These are phyloP conservation scores for Aphidoletes aphidimyza DNA, from an alignment of 2,888 invertebrate species.

Conservation along the genomic window DNA sequence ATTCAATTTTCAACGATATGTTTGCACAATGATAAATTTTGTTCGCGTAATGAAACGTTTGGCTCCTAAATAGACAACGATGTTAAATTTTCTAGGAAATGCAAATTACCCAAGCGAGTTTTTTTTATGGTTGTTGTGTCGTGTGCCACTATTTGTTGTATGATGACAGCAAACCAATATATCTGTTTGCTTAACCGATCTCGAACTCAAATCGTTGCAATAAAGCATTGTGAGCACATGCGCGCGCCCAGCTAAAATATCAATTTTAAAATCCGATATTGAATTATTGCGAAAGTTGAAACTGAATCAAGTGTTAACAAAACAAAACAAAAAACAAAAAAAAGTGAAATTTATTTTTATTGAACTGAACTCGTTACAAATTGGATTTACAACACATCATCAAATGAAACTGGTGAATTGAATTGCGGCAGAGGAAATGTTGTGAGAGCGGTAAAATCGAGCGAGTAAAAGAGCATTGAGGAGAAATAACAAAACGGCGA, in stretches of 20 bases:
- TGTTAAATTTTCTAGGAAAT: slow-evolving; percentile 10
- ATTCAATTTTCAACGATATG: neutral
- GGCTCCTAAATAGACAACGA: too few relatives aligned
- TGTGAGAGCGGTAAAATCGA: neutral
- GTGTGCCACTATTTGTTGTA: slow-evolving; percentile 19
- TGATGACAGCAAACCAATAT: too few relatives aligned
- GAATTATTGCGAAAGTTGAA: slow-evolving; percentile 16
- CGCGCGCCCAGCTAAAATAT: neutral
- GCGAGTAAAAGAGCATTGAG: neutral
- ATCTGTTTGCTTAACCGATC: too few relatives aligned
- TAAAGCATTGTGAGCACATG: too few relatives aligned
- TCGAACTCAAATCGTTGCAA: too few relatives aligned
- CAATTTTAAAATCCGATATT: slow-evolving; percentile 31
- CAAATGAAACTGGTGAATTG: neutral
- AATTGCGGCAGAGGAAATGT: neutral
- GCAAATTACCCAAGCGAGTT: neutral
- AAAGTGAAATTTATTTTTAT: slow-evolving; percentile 48
- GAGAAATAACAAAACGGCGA: neutral
- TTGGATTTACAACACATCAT: slow-evolving; percentile 49
- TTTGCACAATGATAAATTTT: slow-evolving; percentile 36
- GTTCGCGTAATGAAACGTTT: neutral
- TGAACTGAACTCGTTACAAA: slow-evolving; percentile 47
- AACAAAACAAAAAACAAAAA: neutral
- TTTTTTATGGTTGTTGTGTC: neutral
- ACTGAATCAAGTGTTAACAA: slow-evolving; percentile 1